Evolutionary conservation across 2,888 invertebrate genomes (phyloP).

Genomic region (Nemoura dubitans): DNA sequence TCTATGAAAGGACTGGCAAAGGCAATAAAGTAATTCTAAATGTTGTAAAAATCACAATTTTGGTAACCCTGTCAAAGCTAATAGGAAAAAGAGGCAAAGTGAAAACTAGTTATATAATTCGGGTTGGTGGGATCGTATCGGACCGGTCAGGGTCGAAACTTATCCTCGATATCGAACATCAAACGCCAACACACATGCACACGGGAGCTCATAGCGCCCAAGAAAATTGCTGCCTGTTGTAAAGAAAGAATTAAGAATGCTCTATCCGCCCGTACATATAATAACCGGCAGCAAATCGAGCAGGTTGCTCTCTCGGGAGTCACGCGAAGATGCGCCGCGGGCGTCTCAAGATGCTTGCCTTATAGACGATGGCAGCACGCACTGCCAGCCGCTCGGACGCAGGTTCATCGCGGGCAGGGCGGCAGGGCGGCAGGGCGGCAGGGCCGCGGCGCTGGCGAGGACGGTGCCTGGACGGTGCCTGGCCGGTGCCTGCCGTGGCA

Average conservation of each 20-base stretch:
- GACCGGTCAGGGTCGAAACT: slow-evolving; percentile 35
- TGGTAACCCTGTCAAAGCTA: slow-evolving; percentile 7
- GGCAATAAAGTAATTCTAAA: too few species aligned
- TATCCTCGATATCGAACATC: neutral
- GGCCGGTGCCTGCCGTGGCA: too few species aligned
- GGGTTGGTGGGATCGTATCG: slow-evolving; percentile 19
- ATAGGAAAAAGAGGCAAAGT: neutral
- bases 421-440: neutral
- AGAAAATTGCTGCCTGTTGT: slow-evolving; percentile 15
- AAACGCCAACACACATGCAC: slow-evolving; percentile 28
- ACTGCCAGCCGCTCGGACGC: neutral
- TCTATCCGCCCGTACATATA: slow-evolving; percentile 29
- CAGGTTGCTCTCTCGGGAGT: slow-evolving; percentile 30
- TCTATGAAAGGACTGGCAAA: neutral
- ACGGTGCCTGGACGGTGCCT: neutral
- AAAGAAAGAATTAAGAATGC: slow-evolving; percentile 32
- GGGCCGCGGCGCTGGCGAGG: too few species aligned
- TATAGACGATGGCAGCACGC: neutral
- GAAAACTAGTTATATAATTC: slow-evolving; percentile 34
- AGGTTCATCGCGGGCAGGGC: neutral
- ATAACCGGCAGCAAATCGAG: slow-evolving; percentile 26
- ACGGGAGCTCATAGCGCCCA: slow-evolving; percentile 38
- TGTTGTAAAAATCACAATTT: slow-evolving; percentile 9
- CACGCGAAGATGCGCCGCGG: slow-evolving; percentile 33
- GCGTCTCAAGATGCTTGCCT: slow-evolving; percentile 2